Percentiles rank a stretch among this genome's conserved stretches.
Conservation (phyloP, 2,888 invertebrate species). For the Tridacna crocea region DNA sequence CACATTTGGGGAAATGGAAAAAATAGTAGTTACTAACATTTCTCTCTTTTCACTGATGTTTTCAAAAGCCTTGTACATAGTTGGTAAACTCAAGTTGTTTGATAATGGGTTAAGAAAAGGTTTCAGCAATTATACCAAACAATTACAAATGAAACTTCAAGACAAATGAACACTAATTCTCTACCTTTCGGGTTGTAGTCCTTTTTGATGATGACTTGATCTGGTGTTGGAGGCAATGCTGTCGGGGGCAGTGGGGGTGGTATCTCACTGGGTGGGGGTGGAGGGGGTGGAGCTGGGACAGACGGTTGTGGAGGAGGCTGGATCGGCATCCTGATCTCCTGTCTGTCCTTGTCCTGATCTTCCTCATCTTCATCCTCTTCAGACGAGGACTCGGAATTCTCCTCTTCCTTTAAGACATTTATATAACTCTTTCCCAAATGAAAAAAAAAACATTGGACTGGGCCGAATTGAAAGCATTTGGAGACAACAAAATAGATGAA, state of each 20-base stretch:
- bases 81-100: no score
- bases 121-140: no score
- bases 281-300: slow-evolving; percentile 80
- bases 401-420: slow-evolving; percentile 61
- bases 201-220: slow-evolving; percentile 96
- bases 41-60: no score
- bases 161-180: not conserved
- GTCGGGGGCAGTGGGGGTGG: slow-evolving; percentile 89
- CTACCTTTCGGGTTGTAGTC: slow-evolving; percentile 97
- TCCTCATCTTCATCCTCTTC: slow-evolving; percentile 72
- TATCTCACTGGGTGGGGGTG: slow-evolving; percentile 85
- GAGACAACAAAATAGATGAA: no score
- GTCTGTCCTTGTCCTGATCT: slow-evolving; percentile 67
- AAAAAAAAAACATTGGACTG: no score
- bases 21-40: no score
- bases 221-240: slow-evolving; percentile 93
- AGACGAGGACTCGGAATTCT: slow-evolving; percentile 73
- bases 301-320: slow-evolving; percentile 55
- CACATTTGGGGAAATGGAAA: no score
- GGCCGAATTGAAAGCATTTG: no score
- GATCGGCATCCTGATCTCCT: slow-evolving; percentile 55
- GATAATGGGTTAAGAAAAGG: no score
- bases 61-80: no score
- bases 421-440: no score
- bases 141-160: no score